Evolutionary conservation across 2,797 vertebrate species (phyloP).

Genomic region (Cirrhinus mrigala): DNA sequence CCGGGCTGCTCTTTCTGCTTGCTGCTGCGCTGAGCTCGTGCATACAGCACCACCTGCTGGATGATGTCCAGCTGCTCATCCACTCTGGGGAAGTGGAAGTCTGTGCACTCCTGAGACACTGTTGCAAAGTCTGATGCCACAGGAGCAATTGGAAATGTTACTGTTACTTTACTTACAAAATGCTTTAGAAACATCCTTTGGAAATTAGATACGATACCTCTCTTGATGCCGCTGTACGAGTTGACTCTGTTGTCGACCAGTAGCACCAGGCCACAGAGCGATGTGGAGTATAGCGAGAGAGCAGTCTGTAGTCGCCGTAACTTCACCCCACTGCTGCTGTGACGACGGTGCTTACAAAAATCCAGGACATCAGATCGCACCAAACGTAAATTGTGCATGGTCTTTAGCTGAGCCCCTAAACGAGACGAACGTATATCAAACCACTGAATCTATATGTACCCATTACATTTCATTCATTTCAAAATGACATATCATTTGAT

Average conservation of each 20-base stretch:
- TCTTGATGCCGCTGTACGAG: conserved; percentile 96
- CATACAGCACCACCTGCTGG: conserved; percentile 93
- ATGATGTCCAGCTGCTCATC: conserved; percentile 93
- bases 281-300: conserved; percentile 92
- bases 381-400: conserved; percentile 96
- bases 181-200: neutral
- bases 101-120: conserved; percentile 94
- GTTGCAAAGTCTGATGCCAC: conserved; percentile 90
- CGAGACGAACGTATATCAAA: neutral
- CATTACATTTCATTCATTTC: neutral
- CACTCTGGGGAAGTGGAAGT: conserved; percentile 93
- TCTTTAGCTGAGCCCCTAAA: conserved; percentile 94
- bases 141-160: neutral
- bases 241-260: conserved; percentile 96
- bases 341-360: conserved; percentile 92
- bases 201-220: conserved; percentile 78
- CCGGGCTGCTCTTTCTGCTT: conserved; percentile 86
- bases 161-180: neutral
- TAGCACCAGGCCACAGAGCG: conserved; percentile 92
- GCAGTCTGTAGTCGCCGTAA: conserved; percentile 93
- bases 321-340: conserved; percentile 89
- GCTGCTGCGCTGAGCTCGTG: conserved; percentile 89
- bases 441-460: neutral
- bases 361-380: conserved; percentile 91
- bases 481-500: neutral